Conservation (phyloP, 2,797 vertebrate species). For the Ctenochaetus hawaiiensis region DNA sequence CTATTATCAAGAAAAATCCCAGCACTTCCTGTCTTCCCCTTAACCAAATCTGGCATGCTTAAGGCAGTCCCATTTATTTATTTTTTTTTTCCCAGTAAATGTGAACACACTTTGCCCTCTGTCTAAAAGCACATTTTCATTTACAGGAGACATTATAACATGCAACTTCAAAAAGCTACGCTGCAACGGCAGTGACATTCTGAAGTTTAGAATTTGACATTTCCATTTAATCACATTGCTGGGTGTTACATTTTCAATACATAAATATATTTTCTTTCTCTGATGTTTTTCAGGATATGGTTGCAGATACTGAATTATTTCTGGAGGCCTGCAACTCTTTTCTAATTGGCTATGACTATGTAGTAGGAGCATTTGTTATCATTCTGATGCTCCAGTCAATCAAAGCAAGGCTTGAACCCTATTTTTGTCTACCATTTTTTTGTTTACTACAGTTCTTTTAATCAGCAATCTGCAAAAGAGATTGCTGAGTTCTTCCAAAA, state of each 20-base stretch:
- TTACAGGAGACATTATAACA: constrained; percentile 1
- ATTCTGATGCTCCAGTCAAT: no score
- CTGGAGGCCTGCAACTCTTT: no score
- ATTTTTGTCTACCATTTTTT: no score
- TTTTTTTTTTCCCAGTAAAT: constrained; percentile 1
- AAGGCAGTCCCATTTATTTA: background rate
- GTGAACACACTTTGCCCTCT: background rate
- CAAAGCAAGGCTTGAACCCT: no score
- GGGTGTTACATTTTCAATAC: background rate
- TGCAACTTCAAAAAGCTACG: background rate
- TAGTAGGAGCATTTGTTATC: no score
- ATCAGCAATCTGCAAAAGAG: no score
- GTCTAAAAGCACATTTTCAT: constrained; percentile 30
- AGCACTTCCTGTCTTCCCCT: background rate
- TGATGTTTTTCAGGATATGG: background rate
- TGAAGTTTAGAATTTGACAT: background rate
- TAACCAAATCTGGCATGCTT: background rate
- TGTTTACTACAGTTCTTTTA: no score
- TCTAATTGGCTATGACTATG: no score
- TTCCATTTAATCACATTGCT: background rate
- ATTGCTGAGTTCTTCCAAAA: no score
- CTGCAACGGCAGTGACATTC: background rate
- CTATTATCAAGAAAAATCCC: constrained; percentile 28
- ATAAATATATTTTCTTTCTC: background rate
- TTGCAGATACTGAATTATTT: no score